A percentile compares a stretch with the other conserved stretches of the same genome.
phyloP scores from a whole-genome alignment of 2,888 invertebrate genomes.

The Ctena decussata region DNA sequence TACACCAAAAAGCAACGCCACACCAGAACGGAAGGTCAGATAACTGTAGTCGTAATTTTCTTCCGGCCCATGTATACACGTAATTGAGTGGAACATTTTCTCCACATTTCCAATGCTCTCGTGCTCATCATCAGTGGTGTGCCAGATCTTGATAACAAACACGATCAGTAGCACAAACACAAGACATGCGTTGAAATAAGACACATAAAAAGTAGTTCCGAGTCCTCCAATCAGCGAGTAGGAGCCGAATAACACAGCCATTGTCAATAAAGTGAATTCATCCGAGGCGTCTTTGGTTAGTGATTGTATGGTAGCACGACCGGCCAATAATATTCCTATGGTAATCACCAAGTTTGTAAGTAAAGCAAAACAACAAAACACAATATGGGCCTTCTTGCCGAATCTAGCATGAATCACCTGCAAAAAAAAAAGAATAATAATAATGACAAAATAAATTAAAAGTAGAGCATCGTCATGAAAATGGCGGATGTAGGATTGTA shows the following conservation, averaged over 20 bases:
- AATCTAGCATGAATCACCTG: conserved; percentile 83
- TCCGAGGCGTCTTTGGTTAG: conserved; percentile 82
- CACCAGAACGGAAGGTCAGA: conserved; percentile 81
- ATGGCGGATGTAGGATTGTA: too few species aligned
- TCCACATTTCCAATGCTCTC: conserved; percentile 76
- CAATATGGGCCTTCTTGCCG: conserved; percentile 80
- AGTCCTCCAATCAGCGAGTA: conserved; percentile 85
- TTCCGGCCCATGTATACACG: conserved; percentile 81
- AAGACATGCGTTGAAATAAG: conserved; percentile 84
- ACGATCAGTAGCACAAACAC: conserved; percentile 83
- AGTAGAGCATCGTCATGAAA: not conserved
- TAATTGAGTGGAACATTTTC: conserved; percentile 79
- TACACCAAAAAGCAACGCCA: conserved; percentile 82
- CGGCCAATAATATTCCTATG: conserved; percentile 81
- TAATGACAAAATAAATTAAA: not conserved
- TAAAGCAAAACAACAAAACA: conserved; percentile 84
- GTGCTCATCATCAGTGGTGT: conserved; percentile 73
- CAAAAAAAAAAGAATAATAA: conserved; percentile 18
- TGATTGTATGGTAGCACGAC: conserved; percentile 80
- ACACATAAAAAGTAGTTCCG: conserved; percentile 85
- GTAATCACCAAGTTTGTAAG: conserved; percentile 84
- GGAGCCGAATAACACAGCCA: conserved; percentile 83
- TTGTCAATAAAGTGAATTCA: conserved; percentile 81
- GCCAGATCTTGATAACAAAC: conserved; percentile 82
- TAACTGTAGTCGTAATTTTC: conserved; percentile 81